Percentiles rank a stretch among this genome's conserved stretches.
Evolutionary conservation across 1,140 invertebrate species (phyloP).

Genomic region (Procambarus virginalis): DNA sequence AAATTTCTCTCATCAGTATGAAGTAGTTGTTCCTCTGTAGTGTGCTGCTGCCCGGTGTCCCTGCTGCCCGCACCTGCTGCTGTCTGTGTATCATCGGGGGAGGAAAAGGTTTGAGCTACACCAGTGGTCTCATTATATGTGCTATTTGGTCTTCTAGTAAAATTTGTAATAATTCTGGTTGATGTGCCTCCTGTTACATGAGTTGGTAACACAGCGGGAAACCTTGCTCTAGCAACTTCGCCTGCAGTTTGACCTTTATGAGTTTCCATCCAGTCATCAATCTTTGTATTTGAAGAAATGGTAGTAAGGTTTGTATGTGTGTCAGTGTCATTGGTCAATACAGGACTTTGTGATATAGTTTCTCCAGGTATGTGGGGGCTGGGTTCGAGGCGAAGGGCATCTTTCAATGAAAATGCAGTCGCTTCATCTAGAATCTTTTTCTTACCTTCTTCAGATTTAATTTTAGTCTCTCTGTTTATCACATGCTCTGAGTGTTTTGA

Average conservation of each 20-base stretch:
- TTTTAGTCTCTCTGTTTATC: background rate
- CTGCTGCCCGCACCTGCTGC: too few species aligned
- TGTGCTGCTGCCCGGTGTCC: too few species aligned
- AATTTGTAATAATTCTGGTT: background rate
- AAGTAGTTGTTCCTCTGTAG: background rate
- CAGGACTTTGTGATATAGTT: background rate
- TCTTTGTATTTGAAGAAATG: background rate
- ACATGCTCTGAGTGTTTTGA: background rate
- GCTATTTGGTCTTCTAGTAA: background rate
- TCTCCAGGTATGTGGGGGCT: background rate
- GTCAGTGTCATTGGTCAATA: background rate
- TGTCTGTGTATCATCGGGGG: too few species aligned
- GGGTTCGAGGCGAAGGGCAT: background rate
- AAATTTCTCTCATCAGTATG: background rate
- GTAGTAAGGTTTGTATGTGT: background rate
- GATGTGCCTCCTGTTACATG: too few species aligned
- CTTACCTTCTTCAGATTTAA: too few species aligned
- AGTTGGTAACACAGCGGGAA: too few species aligned
- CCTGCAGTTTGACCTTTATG: too few species aligned
- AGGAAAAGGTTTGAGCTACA: too few species aligned
- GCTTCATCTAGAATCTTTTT: too few species aligned
- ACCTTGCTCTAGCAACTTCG: too few species aligned
- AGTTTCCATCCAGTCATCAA: too few species aligned
- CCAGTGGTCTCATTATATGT: too few species aligned
- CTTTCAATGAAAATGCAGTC: background rate